Conservation (phyloP, 2,888 invertebrate species). For the Helicoverpa assulta region DNA sequence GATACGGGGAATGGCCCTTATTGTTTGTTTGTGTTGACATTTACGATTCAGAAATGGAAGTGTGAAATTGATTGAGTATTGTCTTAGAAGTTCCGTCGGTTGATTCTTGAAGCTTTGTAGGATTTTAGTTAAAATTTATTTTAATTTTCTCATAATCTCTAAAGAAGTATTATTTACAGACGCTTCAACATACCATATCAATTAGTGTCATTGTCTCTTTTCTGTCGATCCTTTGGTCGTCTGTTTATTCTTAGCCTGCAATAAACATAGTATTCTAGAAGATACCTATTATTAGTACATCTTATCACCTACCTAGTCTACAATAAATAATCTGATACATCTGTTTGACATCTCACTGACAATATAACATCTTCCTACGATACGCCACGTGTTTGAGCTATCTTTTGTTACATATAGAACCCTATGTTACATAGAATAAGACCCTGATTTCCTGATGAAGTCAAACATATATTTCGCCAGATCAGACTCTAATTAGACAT, state of each 20-base stretch:
- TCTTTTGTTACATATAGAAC: conserved; percentile 2
- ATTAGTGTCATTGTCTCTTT: too few relatives aligned
- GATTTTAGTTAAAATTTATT: background rate
- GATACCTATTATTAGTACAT: conserved; percentile 16
- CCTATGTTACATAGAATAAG: background rate
- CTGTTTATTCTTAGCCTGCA: too few relatives aligned
- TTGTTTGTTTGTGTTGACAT: conserved; percentile 42
- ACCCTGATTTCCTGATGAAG: conserved; percentile 1
- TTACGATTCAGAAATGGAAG: conserved; percentile 11
- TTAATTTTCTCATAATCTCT: too few relatives aligned
- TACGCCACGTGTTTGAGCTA: conserved; percentile 15
- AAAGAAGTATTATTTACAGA: too few relatives aligned
- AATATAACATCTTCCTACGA: conserved; percentile 28
- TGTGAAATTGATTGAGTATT: conserved; percentile 21
- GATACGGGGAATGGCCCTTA: conserved; percentile 15
- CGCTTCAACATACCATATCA: too few relatives aligned
- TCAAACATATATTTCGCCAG: background rate
- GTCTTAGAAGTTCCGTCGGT: conserved; percentile 3
- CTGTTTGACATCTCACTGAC: conserved; percentile 34
- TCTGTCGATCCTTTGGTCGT: too few relatives aligned
- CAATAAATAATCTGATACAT: conserved; percentile 15
- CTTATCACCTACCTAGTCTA: conserved; percentile 12
- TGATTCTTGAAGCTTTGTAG: background rate
- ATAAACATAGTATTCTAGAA: too few relatives aligned
- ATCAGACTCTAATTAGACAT: background rate